phyloP scores from a whole-genome alignment of 2,888 invertebrate genomes.

The Dryocosmus kuriphilus region DNA sequence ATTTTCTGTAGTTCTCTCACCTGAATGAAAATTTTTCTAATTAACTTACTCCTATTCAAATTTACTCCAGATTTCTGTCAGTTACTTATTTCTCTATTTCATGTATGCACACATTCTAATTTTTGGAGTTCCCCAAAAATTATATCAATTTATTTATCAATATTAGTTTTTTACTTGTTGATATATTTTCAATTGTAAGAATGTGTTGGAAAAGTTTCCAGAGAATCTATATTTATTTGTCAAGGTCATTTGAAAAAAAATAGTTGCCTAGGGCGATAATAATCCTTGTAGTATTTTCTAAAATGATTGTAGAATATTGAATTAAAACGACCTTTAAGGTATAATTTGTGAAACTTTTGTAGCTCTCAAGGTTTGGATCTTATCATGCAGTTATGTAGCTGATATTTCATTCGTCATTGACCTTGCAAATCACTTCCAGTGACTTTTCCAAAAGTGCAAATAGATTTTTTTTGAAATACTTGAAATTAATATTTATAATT shows the following conservation, averaged over 20 bases:
- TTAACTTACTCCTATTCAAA: not conserved
- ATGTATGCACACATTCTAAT: too few species aligned
- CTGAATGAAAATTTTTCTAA: not conserved
- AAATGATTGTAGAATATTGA: not conserved
- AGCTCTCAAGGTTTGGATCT: not conserved
- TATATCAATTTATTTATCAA: not conserved
- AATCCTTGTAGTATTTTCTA: not conserved
- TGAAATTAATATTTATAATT: not conserved
- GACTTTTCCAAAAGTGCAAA: not conserved
- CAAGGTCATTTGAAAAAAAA: conserved; percentile 19
- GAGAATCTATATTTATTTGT: conserved; percentile 4
- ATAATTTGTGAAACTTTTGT: conserved; percentile 14
- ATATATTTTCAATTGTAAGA: not conserved
- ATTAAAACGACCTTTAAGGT: not conserved
- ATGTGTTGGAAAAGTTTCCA: conserved; percentile 1
- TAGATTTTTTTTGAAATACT: not conserved
- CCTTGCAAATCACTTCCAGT: conserved; percentile 3
- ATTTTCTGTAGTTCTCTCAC: not conserved
- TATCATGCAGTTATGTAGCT: not conserved
- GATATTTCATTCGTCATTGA: conserved; percentile 4
- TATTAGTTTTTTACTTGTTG: not conserved
- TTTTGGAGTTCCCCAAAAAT: not conserved
- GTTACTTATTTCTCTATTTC: too few species aligned
- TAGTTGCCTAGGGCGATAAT: not conserved
- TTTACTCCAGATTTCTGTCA: too few species aligned